phyloP scores from a whole-genome alignment of 2,888 invertebrate species.

The Heliconius ethilla region DNA sequence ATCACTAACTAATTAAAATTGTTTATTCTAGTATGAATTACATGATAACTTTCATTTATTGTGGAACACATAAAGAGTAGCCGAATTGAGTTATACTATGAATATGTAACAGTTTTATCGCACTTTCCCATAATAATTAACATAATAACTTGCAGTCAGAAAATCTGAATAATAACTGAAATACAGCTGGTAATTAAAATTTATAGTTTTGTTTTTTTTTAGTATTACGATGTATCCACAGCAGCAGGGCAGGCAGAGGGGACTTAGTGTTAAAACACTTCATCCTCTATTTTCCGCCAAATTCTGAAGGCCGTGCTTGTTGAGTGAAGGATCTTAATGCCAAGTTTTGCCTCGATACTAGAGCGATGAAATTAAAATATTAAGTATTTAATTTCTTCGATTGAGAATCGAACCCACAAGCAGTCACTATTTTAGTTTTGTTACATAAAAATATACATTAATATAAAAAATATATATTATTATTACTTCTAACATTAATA shows the following conservation, averaged over 20 bases:
- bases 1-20: not conserved
- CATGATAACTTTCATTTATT: not conserved
- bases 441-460: too few species aligned
- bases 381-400: too few species aligned
- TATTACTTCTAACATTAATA: not conserved
- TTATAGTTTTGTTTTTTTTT: not conserved
- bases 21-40: not conserved
- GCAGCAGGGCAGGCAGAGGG: not conserved
- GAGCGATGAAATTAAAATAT: too few species aligned
- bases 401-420: too few species aligned
- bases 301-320: not conserved
- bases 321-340: too few species aligned
- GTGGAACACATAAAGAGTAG: slow-evolving; percentile 3
- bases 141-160: not conserved
- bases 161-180: not conserved
- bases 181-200: not conserved
- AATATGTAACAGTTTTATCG: slow-evolving; percentile 22
- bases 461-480: not conserved
- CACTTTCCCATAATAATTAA: slow-evolving; percentile 7
- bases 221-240: not conserved
- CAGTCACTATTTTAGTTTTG: too few species aligned
- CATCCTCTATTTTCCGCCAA: not conserved
- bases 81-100: slow-evolving; percentile 4
- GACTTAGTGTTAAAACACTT: too few species aligned
- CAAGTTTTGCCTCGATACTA: too few species aligned